Evolutionary conservation across 2,888 invertebrate genomes (phyloP).

Genomic region (Allolobophora icterica): DNA sequence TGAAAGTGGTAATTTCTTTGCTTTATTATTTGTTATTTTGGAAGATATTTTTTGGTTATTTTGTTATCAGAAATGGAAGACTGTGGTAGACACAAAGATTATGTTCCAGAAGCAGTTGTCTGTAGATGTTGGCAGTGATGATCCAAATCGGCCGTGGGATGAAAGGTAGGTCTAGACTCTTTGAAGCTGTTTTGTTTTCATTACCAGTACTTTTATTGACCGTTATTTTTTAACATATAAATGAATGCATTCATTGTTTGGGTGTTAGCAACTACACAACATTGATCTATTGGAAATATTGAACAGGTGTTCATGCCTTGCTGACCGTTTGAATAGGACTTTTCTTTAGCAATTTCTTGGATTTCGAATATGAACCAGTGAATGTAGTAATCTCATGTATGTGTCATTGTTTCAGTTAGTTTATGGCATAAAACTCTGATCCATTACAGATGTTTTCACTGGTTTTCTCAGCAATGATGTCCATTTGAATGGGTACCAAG

Average conservation of each 20-base stretch:
- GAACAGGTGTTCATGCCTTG: no score
- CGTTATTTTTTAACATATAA: not conserved
- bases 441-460: no score
- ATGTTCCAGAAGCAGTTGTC: constrained; percentile 37
- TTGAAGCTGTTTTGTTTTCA: not conserved
- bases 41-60: not conserved
- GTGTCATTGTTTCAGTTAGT: no score
- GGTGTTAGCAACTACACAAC: not conserved
- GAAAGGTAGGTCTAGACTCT: constrained; percentile 31
- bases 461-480: no score
- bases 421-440: no score
- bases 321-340: no score
- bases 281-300: no score
- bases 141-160: constrained; percentile 37
- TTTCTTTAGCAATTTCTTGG: no score
- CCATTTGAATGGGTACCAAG: no score
- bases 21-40: no score
- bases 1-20: not conserved
- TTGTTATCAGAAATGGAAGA: constrained; percentile 31
- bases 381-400: no score
- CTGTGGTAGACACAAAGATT: constrained; percentile 37
- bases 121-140: constrained; percentile 40
- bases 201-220: not conserved
- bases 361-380: no score
- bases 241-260: not conserved